These are phyloP conservation scores for Glossosoma conforme DNA, from an alignment of 1,140 invertebrate species.

Conservation along the genomic window DNA sequence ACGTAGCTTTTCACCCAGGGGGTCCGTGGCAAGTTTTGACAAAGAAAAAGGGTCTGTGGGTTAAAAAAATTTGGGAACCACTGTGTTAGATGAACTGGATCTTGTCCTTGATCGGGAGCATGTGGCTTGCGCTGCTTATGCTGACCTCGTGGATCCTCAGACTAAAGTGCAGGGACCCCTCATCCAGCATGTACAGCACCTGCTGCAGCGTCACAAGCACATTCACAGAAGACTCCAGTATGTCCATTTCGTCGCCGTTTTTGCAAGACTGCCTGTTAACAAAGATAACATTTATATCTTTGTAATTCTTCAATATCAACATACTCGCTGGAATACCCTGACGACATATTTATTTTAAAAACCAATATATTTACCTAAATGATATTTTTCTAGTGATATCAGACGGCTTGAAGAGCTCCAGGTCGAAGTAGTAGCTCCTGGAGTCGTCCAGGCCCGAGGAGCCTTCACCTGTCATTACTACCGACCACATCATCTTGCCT, in stretches of 20 bases:
- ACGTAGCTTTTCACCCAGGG: no score
- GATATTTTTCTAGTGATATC: constrained; percentile 44
- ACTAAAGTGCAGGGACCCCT: constrained; percentile 30
- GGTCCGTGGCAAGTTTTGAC: no score
- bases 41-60: no score
- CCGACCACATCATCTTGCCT: constrained; percentile 52
- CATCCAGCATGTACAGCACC: constrained; percentile 47
- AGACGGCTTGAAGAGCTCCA: constrained; percentile 45
- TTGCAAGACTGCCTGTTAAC: constrained; percentile 37
- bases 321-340: background rate
- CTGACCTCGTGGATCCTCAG: constrained; percentile 14
- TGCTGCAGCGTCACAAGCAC: constrained; percentile 51
- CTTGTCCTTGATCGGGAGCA: no score
- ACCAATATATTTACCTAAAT: constrained; percentile 40
- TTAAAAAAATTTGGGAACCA: no score
- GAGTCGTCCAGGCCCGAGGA: constrained; percentile 28
- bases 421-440: constrained; percentile 45
- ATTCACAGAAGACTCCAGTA: constrained; percentile 47
- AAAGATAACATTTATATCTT: constrained; percentile 8
- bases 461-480: constrained; percentile 44
- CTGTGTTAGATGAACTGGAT: no score
- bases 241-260: constrained; percentile 46
- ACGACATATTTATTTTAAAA: no score
- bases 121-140: no score
- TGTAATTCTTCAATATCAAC: constrained; percentile 1